Evolutionary conservation across 1,140 invertebrate genomes (phyloP), one percentile per base, ranked within the genome.

Genomic region (Metopolophium dirhodum): DNA sequence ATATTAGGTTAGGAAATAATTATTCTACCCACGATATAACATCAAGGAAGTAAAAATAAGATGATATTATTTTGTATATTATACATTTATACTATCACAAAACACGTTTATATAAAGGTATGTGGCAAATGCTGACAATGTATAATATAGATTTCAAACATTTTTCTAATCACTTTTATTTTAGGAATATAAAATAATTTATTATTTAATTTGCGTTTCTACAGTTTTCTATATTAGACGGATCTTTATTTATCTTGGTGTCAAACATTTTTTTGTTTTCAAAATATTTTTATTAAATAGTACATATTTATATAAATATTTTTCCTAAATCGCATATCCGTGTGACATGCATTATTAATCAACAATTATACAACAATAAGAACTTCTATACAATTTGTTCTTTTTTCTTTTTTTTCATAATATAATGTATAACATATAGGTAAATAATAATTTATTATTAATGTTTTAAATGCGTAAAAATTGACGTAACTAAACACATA

Each of bases 291-390:
- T 90, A 68, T 90, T 90, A 35, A 68, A 77, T 77, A 90, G 54
- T 90, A 68, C 68, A 68, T 68, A 90, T 90, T 45, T 89, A 83
- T 83, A 83, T 82, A 83, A 51, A n/a, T 83, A 77, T 86, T 37
- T 93, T 93, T 54, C 91, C 91, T 93, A 93, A 83, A 57, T 14
- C 30, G n/a, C 91, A 93, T 45, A 85, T 93, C 91, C 9, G 82
- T 41, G 91, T 30, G 91, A 86, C 91, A 85, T 92, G 77, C 49
- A 85, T 83, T 77, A 77, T 77, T 85, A 54, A 93, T 93, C 82
- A 93, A 93, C 91, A 93, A 93, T 93, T 51, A 54, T 54, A 93
- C 91, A 93, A 93, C 91, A 93, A 92, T 51, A 85, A 93, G 82
- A 93, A 93, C 91, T 49, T 41, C 82, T 93, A 93, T 93, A 93